Evolutionary conservation across 2,888 invertebrate genomes (phyloP).

Genomic region (Drosophila koepferae): DNA sequence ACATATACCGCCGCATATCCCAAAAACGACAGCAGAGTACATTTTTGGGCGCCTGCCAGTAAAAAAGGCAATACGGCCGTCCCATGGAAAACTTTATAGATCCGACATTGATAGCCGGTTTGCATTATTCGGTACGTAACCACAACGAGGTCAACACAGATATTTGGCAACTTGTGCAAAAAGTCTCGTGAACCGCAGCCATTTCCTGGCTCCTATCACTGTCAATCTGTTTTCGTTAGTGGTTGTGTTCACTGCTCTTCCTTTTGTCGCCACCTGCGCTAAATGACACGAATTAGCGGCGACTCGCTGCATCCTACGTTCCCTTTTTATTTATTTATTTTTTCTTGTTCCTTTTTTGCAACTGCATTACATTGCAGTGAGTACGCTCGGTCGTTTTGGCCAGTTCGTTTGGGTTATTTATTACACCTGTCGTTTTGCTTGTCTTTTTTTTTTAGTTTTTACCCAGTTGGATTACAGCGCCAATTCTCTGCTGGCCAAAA

Average conservation of each 20-base stretch:
- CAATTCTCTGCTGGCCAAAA: conserved; percentile 52
- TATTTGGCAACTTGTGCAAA: conserved; percentile 52
- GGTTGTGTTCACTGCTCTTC: conserved; percentile 44
- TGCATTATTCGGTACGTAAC: conserved; percentile 50
- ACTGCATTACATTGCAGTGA: conserved; percentile 34
- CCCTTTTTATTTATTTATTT: conserved; percentile 5
- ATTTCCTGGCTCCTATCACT: conserved; percentile 77
- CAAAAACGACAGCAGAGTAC: conserved; percentile 37
- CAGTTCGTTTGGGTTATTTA: conserved; percentile 71
- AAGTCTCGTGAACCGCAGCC: conserved; percentile 47
- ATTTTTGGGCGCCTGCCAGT: conserved; percentile 63
- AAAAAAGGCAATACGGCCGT: conserved; percentile 12
- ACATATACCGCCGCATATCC: conserved; percentile 31
- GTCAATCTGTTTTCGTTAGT: conserved; percentile 71
- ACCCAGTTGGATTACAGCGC: conserved; percentile 50
- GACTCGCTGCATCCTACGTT: conserved; percentile 24
- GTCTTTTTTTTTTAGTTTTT: conserved; percentile 39
- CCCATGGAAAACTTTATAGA: conserved; percentile 30
- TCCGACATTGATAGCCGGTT: conserved; percentile 48
- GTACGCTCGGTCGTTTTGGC: conserved; percentile 43
- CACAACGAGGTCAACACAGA: conserved; percentile 65
- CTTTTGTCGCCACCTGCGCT: conserved; percentile 76
- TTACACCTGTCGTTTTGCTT: conserved; percentile 76
- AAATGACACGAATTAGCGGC: conserved; percentile 76
- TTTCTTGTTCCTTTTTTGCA: conserved; percentile 13